Conservation (phyloP, 1,140 invertebrate genomes). For the Caligus rogercresseyi region DNA sequence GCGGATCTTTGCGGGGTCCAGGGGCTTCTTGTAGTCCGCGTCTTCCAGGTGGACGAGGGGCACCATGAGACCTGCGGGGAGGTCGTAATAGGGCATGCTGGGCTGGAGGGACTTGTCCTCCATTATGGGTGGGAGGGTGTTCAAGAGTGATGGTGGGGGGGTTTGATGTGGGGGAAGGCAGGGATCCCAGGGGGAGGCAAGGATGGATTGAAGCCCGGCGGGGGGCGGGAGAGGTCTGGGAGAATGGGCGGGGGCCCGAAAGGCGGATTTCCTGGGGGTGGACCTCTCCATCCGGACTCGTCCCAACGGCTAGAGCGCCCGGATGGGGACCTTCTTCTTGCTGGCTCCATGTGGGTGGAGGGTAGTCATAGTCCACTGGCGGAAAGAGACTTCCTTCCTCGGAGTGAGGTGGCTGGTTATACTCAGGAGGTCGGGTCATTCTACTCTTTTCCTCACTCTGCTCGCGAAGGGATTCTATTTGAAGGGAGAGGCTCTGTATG, state of each 20-base stretch:
- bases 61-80: constrained; percentile 47
- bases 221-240: constrained; percentile 64
- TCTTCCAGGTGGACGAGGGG: constrained; percentile 50
- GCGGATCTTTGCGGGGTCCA: constrained; percentile 73
- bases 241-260: constrained; percentile 27
- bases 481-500: constrained; percentile 18
- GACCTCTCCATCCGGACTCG: neutral
- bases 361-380: too few relatives aligned
- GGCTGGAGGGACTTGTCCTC: constrained; percentile 49
- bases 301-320: neutral
- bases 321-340: neutral
- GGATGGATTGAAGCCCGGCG: constrained; percentile 47
- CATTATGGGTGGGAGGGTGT: constrained; percentile 31
- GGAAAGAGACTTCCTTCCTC: too few relatives aligned
- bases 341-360: neutral
- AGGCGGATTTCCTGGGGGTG: neutral
- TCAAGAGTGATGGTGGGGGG: constrained; percentile 38
- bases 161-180: constrained; percentile 5
- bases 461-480: constrained; percentile 23
- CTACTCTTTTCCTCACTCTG: constrained; percentile 4
- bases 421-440: neutral
- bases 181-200: constrained; percentile 7
- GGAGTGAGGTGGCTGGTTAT: neutral
- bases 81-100: constrained; percentile 80
- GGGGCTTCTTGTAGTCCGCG: constrained; percentile 58